Percentiles rank a stretch among this genome's conserved stretches.
Conservation (phyloP, 2,888 invertebrate species). For the Spodoptera littoralis region DNA sequence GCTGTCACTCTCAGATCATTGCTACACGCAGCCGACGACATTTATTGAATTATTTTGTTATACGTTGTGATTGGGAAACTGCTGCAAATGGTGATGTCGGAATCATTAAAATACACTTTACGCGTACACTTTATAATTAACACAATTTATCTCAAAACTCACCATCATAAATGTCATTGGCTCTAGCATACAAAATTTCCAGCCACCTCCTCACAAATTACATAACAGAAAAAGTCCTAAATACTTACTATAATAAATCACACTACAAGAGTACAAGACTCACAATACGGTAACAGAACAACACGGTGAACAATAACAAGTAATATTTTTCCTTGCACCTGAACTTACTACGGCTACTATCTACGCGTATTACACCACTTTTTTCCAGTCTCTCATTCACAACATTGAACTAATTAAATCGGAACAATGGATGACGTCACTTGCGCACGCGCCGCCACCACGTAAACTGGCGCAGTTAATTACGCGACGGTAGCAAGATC, state of each 20-base stretch:
- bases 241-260: no score
- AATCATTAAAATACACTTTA: not conserved
- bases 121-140: conserved; percentile 1
- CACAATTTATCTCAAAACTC: no score
- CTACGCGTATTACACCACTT: conserved; percentile 46
- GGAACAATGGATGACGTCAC: conserved; percentile 74
- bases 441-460: conserved; percentile 66
- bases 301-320: not conserved
- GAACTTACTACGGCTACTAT: conserved; percentile 42
- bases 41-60: conserved; percentile 37
- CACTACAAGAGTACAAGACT: no score
- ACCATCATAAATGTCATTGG: no score
- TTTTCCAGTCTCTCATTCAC: conserved; percentile 57
- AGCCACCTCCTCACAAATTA: no score
- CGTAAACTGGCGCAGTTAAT: conserved; percentile 71
- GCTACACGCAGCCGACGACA: conserved; percentile 23
- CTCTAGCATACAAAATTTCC: no score
- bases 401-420: conserved; percentile 63
- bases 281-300: not conserved
- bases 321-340: conserved; percentile 32
- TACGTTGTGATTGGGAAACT: conserved; percentile 16
- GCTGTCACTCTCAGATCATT: conserved; percentile 62
- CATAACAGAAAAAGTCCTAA: no score
- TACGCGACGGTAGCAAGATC: conserved; percentile 78
- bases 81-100: conserved; percentile 7